Conservation (phyloP, 2,113 vertebrate species). For the Harpagus bidentatus region DNA sequence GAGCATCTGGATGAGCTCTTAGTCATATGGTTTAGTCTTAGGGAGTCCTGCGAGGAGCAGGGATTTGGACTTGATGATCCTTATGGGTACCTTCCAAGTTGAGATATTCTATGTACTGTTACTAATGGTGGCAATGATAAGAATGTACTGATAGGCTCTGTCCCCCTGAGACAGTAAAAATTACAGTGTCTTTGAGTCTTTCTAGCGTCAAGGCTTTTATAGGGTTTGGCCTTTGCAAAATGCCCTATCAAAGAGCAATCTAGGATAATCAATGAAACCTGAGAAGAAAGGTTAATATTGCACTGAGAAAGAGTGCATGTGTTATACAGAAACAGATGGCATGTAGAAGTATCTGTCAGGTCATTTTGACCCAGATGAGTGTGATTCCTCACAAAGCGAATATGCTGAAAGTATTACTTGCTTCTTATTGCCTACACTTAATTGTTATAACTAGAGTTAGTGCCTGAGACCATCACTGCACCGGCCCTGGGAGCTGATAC, state of each 20-base stretch:
- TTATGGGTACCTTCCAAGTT: neutral
- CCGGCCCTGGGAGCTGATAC: neutral
- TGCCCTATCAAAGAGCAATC: neutral
- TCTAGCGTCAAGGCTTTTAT: neutral
- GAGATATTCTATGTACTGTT: neutral
- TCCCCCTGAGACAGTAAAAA: neutral
- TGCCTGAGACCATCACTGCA: neutral
- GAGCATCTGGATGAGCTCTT: neutral
- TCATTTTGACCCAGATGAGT: neutral
- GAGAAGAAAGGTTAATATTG: neutral
- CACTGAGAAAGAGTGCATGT: neutral
- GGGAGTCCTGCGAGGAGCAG: neutral
- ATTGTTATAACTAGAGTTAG: neutral
- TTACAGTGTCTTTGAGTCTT: neutral
- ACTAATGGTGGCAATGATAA: neutral
- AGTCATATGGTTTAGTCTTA: neutral
- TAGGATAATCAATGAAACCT: neutral
- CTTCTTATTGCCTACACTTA: neutral
- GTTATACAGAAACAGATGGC: neutral
- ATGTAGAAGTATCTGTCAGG: neutral
- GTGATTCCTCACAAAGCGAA: neutral
- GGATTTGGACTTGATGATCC: neutral
- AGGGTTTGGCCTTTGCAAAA: neutral
- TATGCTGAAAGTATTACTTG: neutral
- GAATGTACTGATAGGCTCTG: neutral